A percentile compares a stretch with the other conserved stretches of the same genome.
Evolutionary conservation across 2,888 invertebrate genomes (phyloP).

Genomic region (Dioctria linearis): DNA sequence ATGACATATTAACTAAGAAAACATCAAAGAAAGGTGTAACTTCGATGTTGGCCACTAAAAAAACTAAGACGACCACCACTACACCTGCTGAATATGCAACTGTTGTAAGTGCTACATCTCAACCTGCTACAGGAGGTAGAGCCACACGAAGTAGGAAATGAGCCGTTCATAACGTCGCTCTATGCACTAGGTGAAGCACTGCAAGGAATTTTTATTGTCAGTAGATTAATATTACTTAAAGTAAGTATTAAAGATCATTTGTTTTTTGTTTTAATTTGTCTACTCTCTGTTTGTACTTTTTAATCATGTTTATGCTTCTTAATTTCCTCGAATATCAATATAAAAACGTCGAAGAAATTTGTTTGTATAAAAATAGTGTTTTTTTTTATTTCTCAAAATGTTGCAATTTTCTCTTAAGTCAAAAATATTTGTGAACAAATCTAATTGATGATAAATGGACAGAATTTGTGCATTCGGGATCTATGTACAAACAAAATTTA

Average conservation of each 20-base stretch:
- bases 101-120: conserved; percentile 49
- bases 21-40: not conserved
- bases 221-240: conserved; percentile 54
- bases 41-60: conserved; percentile 13
- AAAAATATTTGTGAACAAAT: conserved; percentile 34
- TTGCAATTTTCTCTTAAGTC: conserved; percentile 41
- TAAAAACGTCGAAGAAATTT: conserved; percentile 23
- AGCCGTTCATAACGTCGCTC: conserved; percentile 45
- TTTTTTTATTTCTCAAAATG: conserved; percentile 22
- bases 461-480: conserved; percentile 48
- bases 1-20: not conserved
- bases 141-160: conserved; percentile 48
- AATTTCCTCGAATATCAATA: conserved; percentile 26
- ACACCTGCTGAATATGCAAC: conserved; percentile 44
- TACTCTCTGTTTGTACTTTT: conserved; percentile 49
- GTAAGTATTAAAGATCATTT: conserved; percentile 54
- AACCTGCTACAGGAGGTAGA: conserved; percentile 42
- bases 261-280: conserved; percentile 48
- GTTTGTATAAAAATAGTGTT: conserved; percentile 33
- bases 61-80: conserved; percentile 5
- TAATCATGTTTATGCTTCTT: conserved; percentile 30
- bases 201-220: conserved; percentile 57
- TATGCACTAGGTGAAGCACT: conserved; percentile 51
- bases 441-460: not conserved
- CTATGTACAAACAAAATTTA: conserved; percentile 52